phyloP scores from a whole-genome alignment of 2,113 vertebrate species.

The Elachura formosa region DNA sequence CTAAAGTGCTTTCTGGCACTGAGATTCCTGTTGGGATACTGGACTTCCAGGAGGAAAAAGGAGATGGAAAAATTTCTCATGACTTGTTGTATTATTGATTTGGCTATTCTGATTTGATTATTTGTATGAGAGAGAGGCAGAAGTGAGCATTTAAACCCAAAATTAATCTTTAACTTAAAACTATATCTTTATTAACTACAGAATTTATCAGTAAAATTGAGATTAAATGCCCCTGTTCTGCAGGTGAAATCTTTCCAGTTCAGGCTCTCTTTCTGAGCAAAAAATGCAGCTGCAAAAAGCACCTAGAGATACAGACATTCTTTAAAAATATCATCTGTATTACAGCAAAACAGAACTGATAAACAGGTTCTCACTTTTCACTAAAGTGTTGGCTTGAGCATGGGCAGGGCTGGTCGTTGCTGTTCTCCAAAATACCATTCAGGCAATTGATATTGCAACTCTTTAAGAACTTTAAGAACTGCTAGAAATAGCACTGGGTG shows the following conservation, averaged over 20 bases:
- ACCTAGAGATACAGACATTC: not conserved
- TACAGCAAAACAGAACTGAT: not conserved
- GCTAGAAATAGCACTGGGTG: not conserved
- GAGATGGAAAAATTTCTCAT: not conserved
- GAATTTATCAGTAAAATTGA: not conserved
- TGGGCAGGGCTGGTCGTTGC: not conserved
- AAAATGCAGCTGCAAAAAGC: not conserved
- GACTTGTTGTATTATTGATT: not conserved
- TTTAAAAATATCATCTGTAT: not conserved
- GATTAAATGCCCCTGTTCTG: not conserved
- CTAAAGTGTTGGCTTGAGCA: not conserved
- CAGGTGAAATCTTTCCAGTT: not conserved
- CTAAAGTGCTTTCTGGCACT: not conserved
- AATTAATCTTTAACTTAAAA: not conserved
- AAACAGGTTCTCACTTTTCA: not conserved
- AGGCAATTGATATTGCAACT: not conserved
- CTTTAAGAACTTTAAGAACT: not conserved
- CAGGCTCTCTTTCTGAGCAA: not conserved
- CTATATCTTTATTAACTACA: not conserved
- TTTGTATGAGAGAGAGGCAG: not conserved
- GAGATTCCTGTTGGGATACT: not conserved
- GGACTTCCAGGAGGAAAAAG: not conserved
- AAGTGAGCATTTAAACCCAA: not conserved
- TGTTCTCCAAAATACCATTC: fast-evolving
- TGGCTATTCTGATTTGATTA: not conserved